phyloP scores from a whole-genome alignment of 1,140 invertebrate genomes.

The Drosophila sp. region DNA sequence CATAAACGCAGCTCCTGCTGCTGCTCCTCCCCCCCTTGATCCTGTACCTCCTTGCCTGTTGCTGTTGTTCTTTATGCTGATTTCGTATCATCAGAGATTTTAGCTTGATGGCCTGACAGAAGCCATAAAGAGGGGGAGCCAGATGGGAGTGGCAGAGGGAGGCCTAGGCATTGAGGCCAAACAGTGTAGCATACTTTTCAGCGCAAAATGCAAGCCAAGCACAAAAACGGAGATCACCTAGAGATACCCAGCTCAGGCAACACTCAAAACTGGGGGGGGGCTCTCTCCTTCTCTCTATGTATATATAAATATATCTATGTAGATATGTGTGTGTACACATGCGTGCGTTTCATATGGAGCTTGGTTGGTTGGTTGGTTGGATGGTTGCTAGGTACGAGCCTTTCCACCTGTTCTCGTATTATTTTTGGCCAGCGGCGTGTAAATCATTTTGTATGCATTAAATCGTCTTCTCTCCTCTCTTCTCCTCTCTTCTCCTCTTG shows the following conservation, averaged over 20 bases:
- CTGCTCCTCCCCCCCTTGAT: neutral
- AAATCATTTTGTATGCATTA: slow-evolving; percentile 82
- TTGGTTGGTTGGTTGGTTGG: neutral
- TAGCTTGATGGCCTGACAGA: slow-evolving; percentile 61
- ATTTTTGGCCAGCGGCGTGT: slow-evolving; percentile 80
- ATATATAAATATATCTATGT: neutral
- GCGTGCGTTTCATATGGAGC: slow-evolving; percentile 18
- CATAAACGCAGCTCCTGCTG: slow-evolving; percentile 51
- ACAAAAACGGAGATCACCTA: slow-evolving; percentile 41
- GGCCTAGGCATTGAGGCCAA: slow-evolving; percentile 48
- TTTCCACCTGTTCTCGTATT: slow-evolving; percentile 46
- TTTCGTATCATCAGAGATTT: slow-evolving; percentile 80
- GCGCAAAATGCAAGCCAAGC: slow-evolving; percentile 66
- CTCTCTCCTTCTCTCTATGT: neutral
- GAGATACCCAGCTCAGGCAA: slow-evolving; percentile 14
- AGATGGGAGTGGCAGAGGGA: neutral
- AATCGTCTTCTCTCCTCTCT: slow-evolving; percentile 62
- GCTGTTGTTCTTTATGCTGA: slow-evolving; percentile 74
- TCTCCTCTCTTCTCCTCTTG: neutral
- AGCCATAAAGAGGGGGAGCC: slow-evolving; percentile 24
- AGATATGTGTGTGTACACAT: slow-evolving; percentile 12
- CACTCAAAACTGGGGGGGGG: no score
- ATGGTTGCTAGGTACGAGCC: neutral
- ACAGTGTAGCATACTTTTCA: slow-evolving; percentile 75
- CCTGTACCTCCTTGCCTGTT: slow-evolving; percentile 23